Base-by-base conservation (phyloP, 2,888 invertebrate species). In the Lochmaea crataegi region DNA sequence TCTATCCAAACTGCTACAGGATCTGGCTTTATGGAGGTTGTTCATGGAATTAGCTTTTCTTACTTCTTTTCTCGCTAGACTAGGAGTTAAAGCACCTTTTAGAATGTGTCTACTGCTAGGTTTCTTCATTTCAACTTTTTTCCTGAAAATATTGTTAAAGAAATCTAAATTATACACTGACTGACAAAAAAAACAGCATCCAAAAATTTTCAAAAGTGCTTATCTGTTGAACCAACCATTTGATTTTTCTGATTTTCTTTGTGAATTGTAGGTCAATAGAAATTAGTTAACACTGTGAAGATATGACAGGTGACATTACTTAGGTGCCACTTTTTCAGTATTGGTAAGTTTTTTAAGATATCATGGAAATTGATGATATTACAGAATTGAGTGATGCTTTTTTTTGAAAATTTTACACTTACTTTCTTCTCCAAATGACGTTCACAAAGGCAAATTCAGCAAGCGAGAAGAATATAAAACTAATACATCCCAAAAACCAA, bases 361-460 rank as follows among this genome's bases (percentile, higher is more conserved):
- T 41, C 26, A 53, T 26, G 11, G 45, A n/a, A n/a, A 53, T n/a
- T 51, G 57, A 45, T 18, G 6, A 22, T 16, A 45, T 42, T 32
- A 32, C 32, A 32, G 5, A n/a, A 56, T 45, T 3, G 0, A 32
- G 38, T 61, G 1, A 61, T 12, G 41, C 32, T 38, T 42, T 58
- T 18, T 26, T 32, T 32, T 32, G 32, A 5, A 32, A 32, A 38
- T 22, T 51, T 11, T 12, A 38, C 14, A 64, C 68, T 86, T 88
- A 94, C 92, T 92, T 94, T 84, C 95, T 90, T 72, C 95, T 90
- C 92, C 95, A 96, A 83, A 96, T 95, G 9, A 94, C 94, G 84
- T 96, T 96, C 58, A 96, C 96, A 82, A 96, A 96, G 6, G 96
- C 95, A 82, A 96, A 96, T 85, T 96, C 95, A 0, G 95, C 92